phyloP scores from a whole-genome alignment of 2,888 invertebrate species.

The Quadroppia sp. region DNA sequence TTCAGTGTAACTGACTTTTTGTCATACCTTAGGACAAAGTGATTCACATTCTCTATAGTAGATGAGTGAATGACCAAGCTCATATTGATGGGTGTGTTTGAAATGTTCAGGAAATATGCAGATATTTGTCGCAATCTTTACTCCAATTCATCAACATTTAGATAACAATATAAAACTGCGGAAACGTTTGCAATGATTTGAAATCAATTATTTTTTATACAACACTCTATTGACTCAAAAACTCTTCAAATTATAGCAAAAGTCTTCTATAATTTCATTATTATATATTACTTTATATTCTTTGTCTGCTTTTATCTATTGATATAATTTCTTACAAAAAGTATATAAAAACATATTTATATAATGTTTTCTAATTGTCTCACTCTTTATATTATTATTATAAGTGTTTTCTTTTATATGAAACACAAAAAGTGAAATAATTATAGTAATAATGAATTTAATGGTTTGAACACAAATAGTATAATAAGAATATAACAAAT shows the following conservation, averaged over 20 bases:
- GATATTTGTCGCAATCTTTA: neutral
- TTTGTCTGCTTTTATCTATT: neutral
- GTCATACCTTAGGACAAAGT: neutral
- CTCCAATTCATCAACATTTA: too few relatives aligned
- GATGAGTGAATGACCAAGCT: too few relatives aligned
- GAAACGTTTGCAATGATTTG: too few relatives aligned
- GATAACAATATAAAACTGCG: too few relatives aligned
- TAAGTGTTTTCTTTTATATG: neutral
- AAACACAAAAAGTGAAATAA: neutral
- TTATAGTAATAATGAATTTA: neutral
- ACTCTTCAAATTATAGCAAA: too few relatives aligned
- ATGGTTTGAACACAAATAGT: neutral
- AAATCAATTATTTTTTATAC: too few relatives aligned
- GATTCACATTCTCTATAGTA: too few relatives aligned
- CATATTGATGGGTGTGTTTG: neutral
- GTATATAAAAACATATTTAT: neutral
- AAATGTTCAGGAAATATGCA: neutral
- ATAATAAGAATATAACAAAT: neutral
- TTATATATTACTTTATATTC: neutral
- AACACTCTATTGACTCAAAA: too few relatives aligned
- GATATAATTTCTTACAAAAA: neutral
- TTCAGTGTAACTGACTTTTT: too few relatives aligned
- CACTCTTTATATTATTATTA: neutral
- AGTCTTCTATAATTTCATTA: neutral
- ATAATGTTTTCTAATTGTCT: neutral